phyloP scores from a whole-genome alignment of 2,888 invertebrate species.

The Mesoligia furuncula region DNA sequence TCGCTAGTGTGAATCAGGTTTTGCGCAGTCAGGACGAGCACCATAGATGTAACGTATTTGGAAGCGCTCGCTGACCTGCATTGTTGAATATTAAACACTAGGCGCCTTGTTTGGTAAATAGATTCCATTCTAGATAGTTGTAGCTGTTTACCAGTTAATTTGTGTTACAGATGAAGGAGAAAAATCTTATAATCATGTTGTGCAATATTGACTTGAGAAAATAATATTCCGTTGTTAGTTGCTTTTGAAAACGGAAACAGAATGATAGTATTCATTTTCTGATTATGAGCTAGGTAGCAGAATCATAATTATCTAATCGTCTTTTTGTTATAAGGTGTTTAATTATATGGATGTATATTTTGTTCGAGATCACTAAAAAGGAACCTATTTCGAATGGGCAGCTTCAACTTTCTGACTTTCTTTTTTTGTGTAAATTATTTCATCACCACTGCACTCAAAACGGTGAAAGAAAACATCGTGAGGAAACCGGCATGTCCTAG shows the following conservation, averaged over 20 bases:
- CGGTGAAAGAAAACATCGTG: too few species aligned
- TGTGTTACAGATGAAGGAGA: neutral
- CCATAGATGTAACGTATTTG: conserved; percentile 38
- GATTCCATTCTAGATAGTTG: conserved; percentile 43
- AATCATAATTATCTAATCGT: neutral
- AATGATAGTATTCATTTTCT: neutral
- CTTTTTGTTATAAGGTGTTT: too few species aligned
- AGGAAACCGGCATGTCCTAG: too few species aligned
- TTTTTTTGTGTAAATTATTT: too few species aligned
- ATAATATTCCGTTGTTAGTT: neutral
- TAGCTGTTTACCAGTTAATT: conserved; percentile 36
- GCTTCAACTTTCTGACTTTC: neutral
- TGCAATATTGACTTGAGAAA: neutral
- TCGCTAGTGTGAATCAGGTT: conserved; percentile 39
- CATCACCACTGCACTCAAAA: too few species aligned
- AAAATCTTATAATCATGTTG: conserved; percentile 16
- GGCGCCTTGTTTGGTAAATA: conserved; percentile 36
- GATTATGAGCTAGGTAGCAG: neutral
- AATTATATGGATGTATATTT: neutral
- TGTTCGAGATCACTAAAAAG: neutral
- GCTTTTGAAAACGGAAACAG: neutral
- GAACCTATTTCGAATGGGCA: neutral
- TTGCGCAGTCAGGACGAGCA: conserved; percentile 40
- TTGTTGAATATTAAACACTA: conserved; percentile 58
- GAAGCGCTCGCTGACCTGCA: conserved; percentile 52